Base-by-base conservation (phyloP, 92 coral and sea anemone genomes). In the Diadumene lineata region DNA sequence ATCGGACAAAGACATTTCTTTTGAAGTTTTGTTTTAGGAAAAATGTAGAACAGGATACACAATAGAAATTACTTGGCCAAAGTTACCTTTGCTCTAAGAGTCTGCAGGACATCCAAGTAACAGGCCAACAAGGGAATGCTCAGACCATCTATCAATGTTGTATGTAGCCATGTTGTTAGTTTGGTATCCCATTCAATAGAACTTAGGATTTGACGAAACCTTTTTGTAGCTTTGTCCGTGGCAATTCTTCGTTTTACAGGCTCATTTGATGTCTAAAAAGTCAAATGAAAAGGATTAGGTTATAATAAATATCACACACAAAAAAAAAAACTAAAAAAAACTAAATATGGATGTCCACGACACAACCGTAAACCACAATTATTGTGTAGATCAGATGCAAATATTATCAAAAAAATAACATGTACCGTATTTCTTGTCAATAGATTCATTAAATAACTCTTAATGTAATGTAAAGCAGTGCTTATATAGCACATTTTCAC, bases 181-280 rank as follows among this genome's bases (percentile, higher is more conserved):
- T 84, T 86, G 76, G 92, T 62, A 50, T 96, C 99, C 98, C 98
- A 94, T 86, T 92, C 97, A 70, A 93, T 69, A 56, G 87, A 73
- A 70, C 92, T 77, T 31, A 94, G 74, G 58, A 89, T 94, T 76
- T 94, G 98, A 56, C 98, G 69, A 69, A 92, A 82, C 67, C 93
- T 81, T 57, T 96, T 96, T 43, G 99, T 92, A 43, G 99, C 99
- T 71, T 96, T 96, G 79, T 96, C 99, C 46, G 97, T 87, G 31
- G 99, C 93, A 62, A 96, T 84, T 25, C 96, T 88, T 76, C 99
- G 77, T 67, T 92, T 88, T 8, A 96, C 92, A 50, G 97, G 99
- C 24, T 92, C 99, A 84, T 92, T 96, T 16, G 93, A 70, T 15
- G 85, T 70, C 64, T 58, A 38, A 13, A 38, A 38, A 38, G 13